These are phyloP conservation scores for Cephus sareptanus DNA, from an alignment of 2,888 invertebrate genomes.

Conservation along the genomic window DNA sequence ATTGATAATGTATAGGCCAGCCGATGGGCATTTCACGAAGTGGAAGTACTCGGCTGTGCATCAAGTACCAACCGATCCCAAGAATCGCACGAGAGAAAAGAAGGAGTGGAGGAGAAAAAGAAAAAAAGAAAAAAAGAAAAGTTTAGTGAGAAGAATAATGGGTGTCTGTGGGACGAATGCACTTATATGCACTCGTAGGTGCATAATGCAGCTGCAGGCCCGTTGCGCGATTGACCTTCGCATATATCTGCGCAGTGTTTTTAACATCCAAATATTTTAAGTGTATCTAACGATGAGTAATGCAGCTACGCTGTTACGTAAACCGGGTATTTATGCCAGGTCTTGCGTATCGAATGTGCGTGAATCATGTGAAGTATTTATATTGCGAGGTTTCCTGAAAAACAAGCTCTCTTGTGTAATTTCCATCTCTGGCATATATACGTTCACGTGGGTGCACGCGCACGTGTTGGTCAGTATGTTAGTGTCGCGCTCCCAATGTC, in stretches of 20 bases:
- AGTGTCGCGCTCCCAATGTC: neutral
- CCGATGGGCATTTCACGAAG: neutral
- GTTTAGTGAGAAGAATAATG: neutral
- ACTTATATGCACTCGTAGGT: neutral
- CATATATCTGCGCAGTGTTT: conserved; percentile 19
- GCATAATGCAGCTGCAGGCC: neutral
- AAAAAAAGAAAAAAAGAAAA: neutral
- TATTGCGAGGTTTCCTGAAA: conserved; percentile 10
- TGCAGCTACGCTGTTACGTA: neutral
- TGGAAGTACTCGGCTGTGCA: neutral
- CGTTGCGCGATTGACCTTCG: conserved; percentile 18
- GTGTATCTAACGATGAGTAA: conserved; percentile 7
- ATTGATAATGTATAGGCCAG: neutral
- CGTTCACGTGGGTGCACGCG: neutral
- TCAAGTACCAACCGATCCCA: neutral
- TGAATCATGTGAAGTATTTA: conserved; percentile 1
- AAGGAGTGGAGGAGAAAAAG: neutral
- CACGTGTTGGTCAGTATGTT: neutral
- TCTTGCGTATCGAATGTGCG: conserved; percentile 4
- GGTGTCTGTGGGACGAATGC: neutral
- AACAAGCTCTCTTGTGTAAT: conserved; percentile 7
- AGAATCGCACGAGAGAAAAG: neutral
- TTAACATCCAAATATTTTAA: conserved; percentile 14
- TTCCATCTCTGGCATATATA: neutral
- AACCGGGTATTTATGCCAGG: conserved; percentile 5